phyloP scores from a whole-genome alignment of 1,140 invertebrate species.

The Phortica variegata region DNA sequence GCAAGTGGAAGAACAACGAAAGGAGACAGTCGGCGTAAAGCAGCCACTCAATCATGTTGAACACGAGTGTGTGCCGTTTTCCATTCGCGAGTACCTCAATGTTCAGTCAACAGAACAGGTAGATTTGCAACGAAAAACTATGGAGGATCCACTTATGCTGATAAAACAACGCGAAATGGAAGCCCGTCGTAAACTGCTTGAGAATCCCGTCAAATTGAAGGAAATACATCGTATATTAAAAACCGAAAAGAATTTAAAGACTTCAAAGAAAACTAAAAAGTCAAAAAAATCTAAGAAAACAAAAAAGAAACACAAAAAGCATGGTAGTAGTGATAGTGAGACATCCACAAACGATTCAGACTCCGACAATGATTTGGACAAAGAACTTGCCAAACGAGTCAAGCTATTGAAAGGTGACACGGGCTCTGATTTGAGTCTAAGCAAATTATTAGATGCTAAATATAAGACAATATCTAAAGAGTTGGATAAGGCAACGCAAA shows the following conservation, averaged over 20 bases:
- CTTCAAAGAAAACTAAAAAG: conserved; percentile 62
- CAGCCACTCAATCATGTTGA: conserved; percentile 70
- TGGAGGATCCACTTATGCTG: conserved; percentile 85
- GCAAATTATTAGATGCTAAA: conserved; percentile 40
- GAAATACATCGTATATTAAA: conserved; percentile 76
- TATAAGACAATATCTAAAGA: conserved; percentile 51
- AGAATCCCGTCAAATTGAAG: conserved; percentile 89
- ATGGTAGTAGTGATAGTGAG: conserved; percentile 14
- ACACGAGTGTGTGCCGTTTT: conserved; percentile 75
- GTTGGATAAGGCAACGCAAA: conserved; percentile 40
- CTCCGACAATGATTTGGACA: conserved; percentile 59
- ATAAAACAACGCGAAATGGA: conserved; percentile 86
- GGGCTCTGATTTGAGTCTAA: conserved; percentile 27
- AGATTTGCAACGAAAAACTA: conserved; percentile 77
- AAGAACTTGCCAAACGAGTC: conserved; percentile 58
- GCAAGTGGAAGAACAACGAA: conserved; percentile 63
- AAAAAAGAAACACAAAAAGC: conserved; percentile 36
- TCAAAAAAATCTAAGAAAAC: conserved; percentile 58
- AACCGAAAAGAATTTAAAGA: conserved; percentile 61
- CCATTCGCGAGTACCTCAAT: conserved; percentile 61
- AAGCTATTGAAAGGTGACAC: conserved; percentile 56
- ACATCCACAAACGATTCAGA: conserved; percentile 51
- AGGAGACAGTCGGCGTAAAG: conserved; percentile 52
- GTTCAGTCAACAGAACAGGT: conserved; percentile 64
- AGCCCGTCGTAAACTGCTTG: conserved; percentile 73